A percentile compares a stretch with the other conserved stretches of the same genome.
Evolutionary conservation across 2,113 vertebrate genomes (phyloP).

Genomic region (Chloropsis cyanopogon): DNA sequence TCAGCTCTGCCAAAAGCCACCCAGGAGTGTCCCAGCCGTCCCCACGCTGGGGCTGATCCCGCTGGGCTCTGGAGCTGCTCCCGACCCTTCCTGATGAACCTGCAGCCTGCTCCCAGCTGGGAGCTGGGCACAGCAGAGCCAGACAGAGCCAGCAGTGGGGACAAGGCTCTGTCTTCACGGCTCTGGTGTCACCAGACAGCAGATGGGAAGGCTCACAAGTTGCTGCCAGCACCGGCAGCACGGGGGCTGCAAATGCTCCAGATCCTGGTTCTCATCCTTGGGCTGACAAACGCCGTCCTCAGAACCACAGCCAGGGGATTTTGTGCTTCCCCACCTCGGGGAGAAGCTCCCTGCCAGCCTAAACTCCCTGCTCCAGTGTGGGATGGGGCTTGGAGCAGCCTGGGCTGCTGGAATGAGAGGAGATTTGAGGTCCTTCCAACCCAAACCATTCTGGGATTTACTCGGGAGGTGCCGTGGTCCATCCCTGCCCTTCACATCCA

Average conservation of each 20-base stretch:
- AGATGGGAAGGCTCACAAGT: not conserved
- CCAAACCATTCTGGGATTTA: not conserved
- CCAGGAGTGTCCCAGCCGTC: not conserved
- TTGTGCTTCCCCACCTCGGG: not conserved
- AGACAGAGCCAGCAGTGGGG: not conserved
- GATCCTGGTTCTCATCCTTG: not conserved
- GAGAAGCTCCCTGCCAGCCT: not conserved
- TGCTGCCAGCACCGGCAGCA: not conserved
- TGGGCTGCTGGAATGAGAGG: not conserved
- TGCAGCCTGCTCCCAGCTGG: not conserved
- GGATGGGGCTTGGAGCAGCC: not conserved
- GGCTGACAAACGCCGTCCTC: not conserved
- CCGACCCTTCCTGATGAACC: not conserved
- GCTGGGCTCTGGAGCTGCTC: fast-evolving
- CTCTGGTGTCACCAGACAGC: not conserved
- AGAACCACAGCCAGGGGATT: fast-evolving
- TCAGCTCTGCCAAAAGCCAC: not conserved
- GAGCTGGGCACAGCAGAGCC: not conserved
- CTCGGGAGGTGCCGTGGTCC: fast-evolving
- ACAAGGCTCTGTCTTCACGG: not conserved
- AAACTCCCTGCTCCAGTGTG: fast-evolving
- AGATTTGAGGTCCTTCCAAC: not conserved
- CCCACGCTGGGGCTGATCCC: fast-evolving
- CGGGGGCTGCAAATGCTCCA: not conserved
- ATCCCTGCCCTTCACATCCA: not conserved